Evolutionary conservation across 1,140 invertebrate genomes (phyloP).

Genomic region (Heliconius hewitsoni): DNA sequence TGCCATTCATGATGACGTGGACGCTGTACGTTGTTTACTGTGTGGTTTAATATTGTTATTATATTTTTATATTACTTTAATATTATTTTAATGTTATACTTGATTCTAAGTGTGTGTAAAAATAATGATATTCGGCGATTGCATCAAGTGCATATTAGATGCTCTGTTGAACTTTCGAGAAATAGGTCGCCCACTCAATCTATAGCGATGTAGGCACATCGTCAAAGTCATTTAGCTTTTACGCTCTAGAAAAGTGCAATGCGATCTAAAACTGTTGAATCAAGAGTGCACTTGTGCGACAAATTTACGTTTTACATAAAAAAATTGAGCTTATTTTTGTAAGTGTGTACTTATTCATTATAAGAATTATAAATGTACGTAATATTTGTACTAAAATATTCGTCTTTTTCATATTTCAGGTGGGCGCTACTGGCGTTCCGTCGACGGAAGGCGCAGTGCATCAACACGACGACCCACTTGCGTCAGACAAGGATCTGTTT

Average conservation of each 20-base stretch:
- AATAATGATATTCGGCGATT: constrained; percentile 2
- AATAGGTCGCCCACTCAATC: constrained; percentile 50
- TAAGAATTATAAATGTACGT: not conserved
- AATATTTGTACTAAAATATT: not conserved
- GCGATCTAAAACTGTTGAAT: constrained; percentile 8
- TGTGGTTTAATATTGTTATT: not conserved
- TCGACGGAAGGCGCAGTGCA: constrained; percentile 56
- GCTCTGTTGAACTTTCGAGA: constrained; percentile 50
- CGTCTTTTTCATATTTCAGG: constrained; percentile 53
- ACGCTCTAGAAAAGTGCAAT: constrained; percentile 15
- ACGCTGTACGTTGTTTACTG: constrained; percentile 37
- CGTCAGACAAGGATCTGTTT: constrained; percentile 64
- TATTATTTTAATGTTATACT: not conserved
- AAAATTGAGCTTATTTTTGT: not conserved
- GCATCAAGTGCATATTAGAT: constrained; percentile 35
- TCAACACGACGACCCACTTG: constrained; percentile 60
- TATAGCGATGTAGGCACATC: constrained; percentile 29
- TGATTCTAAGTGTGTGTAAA: not conserved
- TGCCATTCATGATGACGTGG: constrained; percentile 58
- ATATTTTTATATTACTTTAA: not conserved
- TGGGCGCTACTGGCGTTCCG: constrained; percentile 54
- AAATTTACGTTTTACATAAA: not conserved
- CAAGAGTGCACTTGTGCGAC: not conserved
- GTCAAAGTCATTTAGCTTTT: constrained; percentile 23
- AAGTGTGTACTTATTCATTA: not conserved